phyloP scores from a whole-genome alignment of 2,797 vertebrate species.

The Cyprinodon diabolis region DNA sequence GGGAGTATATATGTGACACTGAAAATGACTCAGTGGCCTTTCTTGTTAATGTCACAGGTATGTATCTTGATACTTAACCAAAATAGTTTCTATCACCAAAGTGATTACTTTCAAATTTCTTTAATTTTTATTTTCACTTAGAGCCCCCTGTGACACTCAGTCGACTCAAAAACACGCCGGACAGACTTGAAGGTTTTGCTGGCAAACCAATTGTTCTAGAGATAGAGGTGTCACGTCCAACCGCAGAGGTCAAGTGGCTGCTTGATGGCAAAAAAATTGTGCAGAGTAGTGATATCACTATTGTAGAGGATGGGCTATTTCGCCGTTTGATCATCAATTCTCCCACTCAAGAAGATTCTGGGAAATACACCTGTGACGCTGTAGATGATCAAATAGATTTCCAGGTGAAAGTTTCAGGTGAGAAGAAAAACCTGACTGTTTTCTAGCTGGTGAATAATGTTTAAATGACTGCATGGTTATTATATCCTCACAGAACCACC shows the following conservation, averaged over 20 bases:
- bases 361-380: constrained; percentile 87
- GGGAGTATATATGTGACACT: constrained; percentile 93
- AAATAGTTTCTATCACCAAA: background rate
- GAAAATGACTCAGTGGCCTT: constrained; percentile 88
- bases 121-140: constrained; percentile 48
- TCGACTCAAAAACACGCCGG: constrained; percentile 66
- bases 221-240: constrained; percentile 82
- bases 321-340: constrained; percentile 81
- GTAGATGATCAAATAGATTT: constrained; percentile 81
- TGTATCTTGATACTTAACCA: background rate
- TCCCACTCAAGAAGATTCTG: constrained; percentile 79
- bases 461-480: constrained; percentile 2
- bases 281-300: constrained; percentile 76
- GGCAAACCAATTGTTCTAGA: constrained; percentile 83
- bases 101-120: background rate
- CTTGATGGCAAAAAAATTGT: constrained; percentile 82
- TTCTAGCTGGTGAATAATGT: background rate
- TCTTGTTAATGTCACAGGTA: constrained; percentile 88
- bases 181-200: constrained; percentile 62
- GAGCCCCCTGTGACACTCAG: constrained; percentile 85
- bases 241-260: constrained; percentile 82
- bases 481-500: constrained; percentile 77
- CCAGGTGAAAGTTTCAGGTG: constrained; percentile 87
- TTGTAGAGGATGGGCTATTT: constrained; percentile 80
- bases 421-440: constrained; percentile 13